Conservation (phyloP, 2,888 invertebrate species). For the Philereme vetulata region DNA sequence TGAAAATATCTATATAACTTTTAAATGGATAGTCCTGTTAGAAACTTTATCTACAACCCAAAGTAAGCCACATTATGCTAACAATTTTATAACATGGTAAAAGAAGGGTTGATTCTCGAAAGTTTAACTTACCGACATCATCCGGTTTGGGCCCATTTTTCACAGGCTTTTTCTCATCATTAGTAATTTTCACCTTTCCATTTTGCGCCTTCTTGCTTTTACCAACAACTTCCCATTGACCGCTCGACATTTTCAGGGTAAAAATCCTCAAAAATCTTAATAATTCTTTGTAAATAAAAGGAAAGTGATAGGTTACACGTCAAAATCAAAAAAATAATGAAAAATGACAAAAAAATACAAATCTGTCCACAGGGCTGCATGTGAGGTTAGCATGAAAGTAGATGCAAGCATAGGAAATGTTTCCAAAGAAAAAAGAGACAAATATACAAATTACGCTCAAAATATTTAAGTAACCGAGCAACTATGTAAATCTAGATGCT, state of each 20-base stretch:
- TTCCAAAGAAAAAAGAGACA: conserved; percentile 37
- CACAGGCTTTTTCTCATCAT: conserved; percentile 85
- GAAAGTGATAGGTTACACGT: conserved; percentile 76
- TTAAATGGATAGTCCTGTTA: background rate
- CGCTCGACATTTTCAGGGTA: conserved; percentile 70
- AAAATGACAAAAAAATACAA: too few relatives aligned
- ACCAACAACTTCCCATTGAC: conserved; percentile 89
- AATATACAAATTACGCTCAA: conserved; percentile 4
- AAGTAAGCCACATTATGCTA: background rate
- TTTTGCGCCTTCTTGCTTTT: conserved; percentile 86
- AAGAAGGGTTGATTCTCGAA: conserved; percentile 10
- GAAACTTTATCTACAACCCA: background rate
- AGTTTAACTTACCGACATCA: conserved; percentile 87
- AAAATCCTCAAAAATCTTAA: conserved; percentile 45
- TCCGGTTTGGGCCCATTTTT: conserved; percentile 89
- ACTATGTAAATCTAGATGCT: conserved; percentile 39
- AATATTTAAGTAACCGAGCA: background rate
- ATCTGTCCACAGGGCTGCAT: background rate
- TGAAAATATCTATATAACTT: background rate
- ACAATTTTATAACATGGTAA: conserved; percentile 7
- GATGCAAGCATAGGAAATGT: background rate
- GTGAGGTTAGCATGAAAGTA: background rate
- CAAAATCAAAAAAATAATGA: conserved; percentile 54
- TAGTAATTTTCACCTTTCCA: conserved; percentile 78
- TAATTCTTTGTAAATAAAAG: conserved; percentile 70